These are phyloP conservation scores for Ctenopoma multispine DNA, from an alignment of 2,797 vertebrate species.

Conservation along the genomic window DNA sequence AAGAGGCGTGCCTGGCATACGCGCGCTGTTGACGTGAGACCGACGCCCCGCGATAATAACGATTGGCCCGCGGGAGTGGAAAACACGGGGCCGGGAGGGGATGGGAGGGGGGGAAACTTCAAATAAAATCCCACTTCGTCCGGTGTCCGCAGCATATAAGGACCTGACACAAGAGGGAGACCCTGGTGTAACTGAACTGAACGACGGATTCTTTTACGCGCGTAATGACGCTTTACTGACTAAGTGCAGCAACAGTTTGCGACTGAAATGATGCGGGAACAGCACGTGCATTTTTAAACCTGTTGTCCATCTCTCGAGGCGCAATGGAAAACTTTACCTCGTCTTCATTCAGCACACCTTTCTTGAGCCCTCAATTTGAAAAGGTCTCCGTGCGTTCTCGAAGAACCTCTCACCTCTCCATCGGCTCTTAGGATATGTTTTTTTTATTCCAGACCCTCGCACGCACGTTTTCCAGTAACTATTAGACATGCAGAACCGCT, in stretches of 20 bases:
- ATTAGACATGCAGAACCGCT: conserved; percentile 59
- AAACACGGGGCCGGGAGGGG: conserved; percentile 27
- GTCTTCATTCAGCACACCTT: conserved; percentile 16
- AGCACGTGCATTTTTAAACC: conserved; percentile 18
- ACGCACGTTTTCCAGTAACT: conserved; percentile 1
- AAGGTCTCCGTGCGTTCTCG: conserved; percentile 12
- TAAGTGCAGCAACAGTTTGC: neutral
- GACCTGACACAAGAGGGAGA: conserved; percentile 36
- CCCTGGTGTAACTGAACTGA: neutral
- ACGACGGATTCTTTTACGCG: conserved; percentile 24
- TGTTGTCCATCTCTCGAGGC: neutral
- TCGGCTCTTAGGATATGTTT: conserved; percentile 45
- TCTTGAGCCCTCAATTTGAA: conserved; percentile 6
- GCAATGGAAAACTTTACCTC: conserved; percentile 53
- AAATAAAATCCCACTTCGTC: conserved; percentile 69
- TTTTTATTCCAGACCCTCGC: neutral
- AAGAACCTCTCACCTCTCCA: conserved; percentile 27
- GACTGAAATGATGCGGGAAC: neutral
- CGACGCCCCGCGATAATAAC: conserved; percentile 76
- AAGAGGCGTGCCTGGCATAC: conserved; percentile 58
- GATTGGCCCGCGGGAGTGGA: conserved; percentile 80
- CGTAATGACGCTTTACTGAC: conserved; percentile 23
- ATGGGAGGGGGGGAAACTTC: conserved; percentile 29
- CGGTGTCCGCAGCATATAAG: conserved; percentile 37
- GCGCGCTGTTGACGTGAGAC: conserved; percentile 60